Conservation (phyloP, 2,113 vertebrate species). For the Electrona antarctica region DNA sequence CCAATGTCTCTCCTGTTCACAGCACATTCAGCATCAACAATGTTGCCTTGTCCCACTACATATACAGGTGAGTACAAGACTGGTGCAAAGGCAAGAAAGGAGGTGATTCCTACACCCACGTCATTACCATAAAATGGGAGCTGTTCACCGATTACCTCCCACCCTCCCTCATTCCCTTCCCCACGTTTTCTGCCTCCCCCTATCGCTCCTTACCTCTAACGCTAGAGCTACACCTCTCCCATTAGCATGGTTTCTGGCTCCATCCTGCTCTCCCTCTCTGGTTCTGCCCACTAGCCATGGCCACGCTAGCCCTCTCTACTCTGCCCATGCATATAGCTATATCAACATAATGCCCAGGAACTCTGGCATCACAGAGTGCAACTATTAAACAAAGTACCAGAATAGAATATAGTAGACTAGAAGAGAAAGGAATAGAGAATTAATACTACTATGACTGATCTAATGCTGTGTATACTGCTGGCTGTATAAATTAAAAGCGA, state of each 20-base stretch:
- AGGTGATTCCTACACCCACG: slow-evolving; percentile 51
- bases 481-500: slow-evolving; percentile 45
- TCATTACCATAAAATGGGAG: slow-evolving; percentile 67
- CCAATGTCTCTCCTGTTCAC: slow-evolving; percentile 2
- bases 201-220: slow-evolving; percentile 40
- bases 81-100: slow-evolving; percentile 55
- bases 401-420: not conserved
- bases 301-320: slow-evolving; percentile 14
- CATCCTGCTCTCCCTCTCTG: slow-evolving; percentile 33
- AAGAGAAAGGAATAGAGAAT: not conserved
- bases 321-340: not conserved
- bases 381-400: not conserved
- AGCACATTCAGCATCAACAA: slow-evolving; percentile 13
- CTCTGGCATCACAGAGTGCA: slow-evolving; percentile 33
- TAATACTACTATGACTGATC: slow-evolving; percentile 27
- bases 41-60: slow-evolving; percentile 20
- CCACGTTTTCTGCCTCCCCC: slow-evolving; percentile 17
- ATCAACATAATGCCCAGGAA: slow-evolving; percentile 16
- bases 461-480: slow-evolving; percentile 36
- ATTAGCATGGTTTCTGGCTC: slow-evolving; percentile 35
- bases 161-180: slow-evolving; percentile 36
- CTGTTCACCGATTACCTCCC: slow-evolving; percentile 61
- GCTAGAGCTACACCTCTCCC: slow-evolving; percentile 41
- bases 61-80: slow-evolving; percentile 54
- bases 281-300: slow-evolving; percentile 27